Percentiles rank a stretch among this genome's conserved stretches.
Conservation (phyloP, 2,888 invertebrate species). For the Mechanitis mazaeus region DNA sequence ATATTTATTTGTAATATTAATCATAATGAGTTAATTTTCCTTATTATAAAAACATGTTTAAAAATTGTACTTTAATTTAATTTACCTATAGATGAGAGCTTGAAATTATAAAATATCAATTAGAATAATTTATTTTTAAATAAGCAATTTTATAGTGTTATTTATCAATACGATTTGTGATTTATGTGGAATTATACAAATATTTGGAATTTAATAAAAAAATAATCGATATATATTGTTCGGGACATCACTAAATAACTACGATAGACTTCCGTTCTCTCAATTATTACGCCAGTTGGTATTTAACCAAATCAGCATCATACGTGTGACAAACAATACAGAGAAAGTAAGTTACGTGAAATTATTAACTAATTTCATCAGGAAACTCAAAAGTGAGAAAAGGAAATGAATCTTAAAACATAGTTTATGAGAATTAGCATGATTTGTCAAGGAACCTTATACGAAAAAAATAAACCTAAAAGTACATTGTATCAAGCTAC, state of each 20-base stretch:
- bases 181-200: not conserved
- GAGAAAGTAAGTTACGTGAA: constrained; percentile 4
- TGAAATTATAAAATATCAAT: not conserved
- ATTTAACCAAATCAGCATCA: not conserved
- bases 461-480: too few species aligned
- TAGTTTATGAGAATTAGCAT: not conserved
- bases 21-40: not conserved
- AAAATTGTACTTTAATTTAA: too few species aligned
- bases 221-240: too few species aligned
- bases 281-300: not conserved
- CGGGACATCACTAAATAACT: constrained; percentile 1
- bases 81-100: not conserved
- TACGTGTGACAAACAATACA: not conserved
- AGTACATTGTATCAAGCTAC: too few species aligned
- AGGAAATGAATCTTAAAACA: not conserved
- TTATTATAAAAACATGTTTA: too few species aligned
- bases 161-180: too few species aligned
- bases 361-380: not conserved
- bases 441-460: too few species aligned
- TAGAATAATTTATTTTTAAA: too few species aligned
- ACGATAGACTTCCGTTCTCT: constrained; percentile 1
- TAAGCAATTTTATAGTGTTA: too few species aligned
- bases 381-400: not conserved
- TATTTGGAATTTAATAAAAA: not conserved
- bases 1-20: not conserved